Percentiles rank a stretch among this genome's conserved stretches.
Evolutionary conservation across 2,113 vertebrate genomes (phyloP).

Genomic region (Pipa parva): DNA sequence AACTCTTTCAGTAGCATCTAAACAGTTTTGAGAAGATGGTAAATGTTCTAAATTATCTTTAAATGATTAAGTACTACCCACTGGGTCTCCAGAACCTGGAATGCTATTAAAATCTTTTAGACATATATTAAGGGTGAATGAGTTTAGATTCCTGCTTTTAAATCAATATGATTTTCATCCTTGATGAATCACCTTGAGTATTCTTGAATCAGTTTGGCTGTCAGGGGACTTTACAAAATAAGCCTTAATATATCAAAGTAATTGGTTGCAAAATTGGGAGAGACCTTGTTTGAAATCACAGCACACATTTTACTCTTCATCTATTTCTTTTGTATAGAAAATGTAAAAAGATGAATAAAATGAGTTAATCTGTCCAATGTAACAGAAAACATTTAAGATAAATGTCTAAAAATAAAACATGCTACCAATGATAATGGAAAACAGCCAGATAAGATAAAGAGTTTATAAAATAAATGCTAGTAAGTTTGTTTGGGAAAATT

Average conservation of each 20-base stretch:
- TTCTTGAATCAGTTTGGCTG: neutral
- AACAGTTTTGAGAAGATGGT: no score
- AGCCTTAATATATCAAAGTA: neutral
- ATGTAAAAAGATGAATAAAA: neutral
- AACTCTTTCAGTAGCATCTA: no score
- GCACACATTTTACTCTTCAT: neutral
- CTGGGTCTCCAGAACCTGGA: no score
- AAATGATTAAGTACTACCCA: no score
- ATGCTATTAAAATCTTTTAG: no score
- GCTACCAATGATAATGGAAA: neutral
- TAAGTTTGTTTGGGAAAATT: no score
- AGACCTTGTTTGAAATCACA: neutral
- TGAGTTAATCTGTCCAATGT: neutral
- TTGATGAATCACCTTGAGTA: neutral
- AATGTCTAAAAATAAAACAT: neutral
- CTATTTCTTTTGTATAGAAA: neutral
- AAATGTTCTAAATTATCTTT: no score
- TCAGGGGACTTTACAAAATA: neutral
- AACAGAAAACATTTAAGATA: neutral
- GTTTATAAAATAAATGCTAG: neutral
- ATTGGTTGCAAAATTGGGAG: neutral
- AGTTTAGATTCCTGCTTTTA: neutral
- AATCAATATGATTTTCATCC: neutral
- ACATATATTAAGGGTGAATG: neutral
- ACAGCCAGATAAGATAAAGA: neutral